Conservation (phyloP, 2,797 vertebrate species). For the Sandelia bainsii region DNA sequence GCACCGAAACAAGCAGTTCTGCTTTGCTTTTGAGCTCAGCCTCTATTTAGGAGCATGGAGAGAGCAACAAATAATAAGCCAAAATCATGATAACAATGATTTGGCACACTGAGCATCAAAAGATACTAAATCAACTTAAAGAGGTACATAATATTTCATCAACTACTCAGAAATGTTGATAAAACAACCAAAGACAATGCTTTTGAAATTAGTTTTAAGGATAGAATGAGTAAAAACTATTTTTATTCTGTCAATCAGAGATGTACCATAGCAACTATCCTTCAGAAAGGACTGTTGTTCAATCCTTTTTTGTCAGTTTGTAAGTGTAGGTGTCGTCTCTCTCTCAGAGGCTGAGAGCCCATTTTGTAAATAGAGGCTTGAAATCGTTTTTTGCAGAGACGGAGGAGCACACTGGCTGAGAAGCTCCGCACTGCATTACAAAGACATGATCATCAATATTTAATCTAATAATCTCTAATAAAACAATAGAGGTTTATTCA, state of each 20-base stretch:
- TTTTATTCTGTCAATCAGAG: not conserved
- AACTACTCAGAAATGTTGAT: too few species aligned
- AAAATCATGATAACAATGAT: not conserved
- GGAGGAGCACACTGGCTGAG: slow-evolving; percentile 1
- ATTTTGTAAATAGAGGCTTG: not conserved
- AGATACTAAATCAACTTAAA: too few species aligned
- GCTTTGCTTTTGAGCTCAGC: not conserved
- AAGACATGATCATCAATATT: slow-evolving; percentile 55
- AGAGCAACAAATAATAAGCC: not conserved
- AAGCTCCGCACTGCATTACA: slow-evolving; percentile 14
- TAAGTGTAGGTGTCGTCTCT: not conserved
- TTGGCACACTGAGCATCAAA: not conserved
- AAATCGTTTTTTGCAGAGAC: not conserved
- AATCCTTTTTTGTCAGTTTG: not conserved
- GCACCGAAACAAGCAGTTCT: not conserved
- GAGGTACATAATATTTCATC: too few species aligned
- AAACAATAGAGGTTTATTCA: slow-evolving; percentile 29
- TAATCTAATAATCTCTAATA: slow-evolving; percentile 48
- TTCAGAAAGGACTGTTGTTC: not conserved
- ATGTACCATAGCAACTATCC: not conserved
- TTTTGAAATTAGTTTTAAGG: not conserved
- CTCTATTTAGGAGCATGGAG: not conserved
- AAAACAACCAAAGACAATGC: too few species aligned
- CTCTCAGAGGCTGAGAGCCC: not conserved
- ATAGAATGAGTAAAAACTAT: too few species aligned